phyloP scores from a whole-genome alignment of 2,888 invertebrate genomes.

The Xanthorhoe designata region DNA sequence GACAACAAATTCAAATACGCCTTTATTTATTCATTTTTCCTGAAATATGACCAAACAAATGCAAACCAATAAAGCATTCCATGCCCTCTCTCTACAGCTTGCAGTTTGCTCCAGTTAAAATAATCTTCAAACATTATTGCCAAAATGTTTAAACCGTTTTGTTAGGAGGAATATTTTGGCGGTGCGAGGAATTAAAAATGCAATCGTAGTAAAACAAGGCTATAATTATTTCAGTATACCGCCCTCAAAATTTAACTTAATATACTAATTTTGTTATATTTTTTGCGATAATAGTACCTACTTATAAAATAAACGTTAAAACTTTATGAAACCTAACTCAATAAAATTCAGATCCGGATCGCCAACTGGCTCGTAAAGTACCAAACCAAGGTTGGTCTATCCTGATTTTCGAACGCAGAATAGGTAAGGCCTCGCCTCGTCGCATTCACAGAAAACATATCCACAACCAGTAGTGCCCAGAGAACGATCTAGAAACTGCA shows the following conservation, averaged over 20 bases:
- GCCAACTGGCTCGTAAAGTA: conserved; percentile 19
- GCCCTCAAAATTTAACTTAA: no score
- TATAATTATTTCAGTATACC: no score
- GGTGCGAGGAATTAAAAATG: neutral
- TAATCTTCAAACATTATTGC: neutral
- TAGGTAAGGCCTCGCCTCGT: conserved; percentile 53
- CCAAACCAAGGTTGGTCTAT: conserved; percentile 37
- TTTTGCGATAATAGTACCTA: no score
- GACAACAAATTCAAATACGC: no score
- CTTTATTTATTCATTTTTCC: neutral
- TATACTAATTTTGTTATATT: no score
- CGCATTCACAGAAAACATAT: conserved; percentile 25
- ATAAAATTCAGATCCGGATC: conserved; percentile 23
- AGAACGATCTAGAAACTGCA: neutral
- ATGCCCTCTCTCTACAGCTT: neutral
- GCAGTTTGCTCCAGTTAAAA: neutral
- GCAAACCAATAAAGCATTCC: conserved; percentile 26
- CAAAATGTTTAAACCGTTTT: neutral
- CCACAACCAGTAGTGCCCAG: neutral
- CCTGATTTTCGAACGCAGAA: conserved; percentile 35
- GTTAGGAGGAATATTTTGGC: neutral
- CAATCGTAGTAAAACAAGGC: no score
- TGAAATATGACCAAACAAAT: conserved; percentile 14
- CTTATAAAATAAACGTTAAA: neutral
- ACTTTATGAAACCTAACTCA: neutral